Percentiles rank a stretch among this genome's conserved stretches.
phyloP scores from a whole-genome alignment of 2,797 vertebrate genomes.

The Oreochromis mossambicus region DNA sequence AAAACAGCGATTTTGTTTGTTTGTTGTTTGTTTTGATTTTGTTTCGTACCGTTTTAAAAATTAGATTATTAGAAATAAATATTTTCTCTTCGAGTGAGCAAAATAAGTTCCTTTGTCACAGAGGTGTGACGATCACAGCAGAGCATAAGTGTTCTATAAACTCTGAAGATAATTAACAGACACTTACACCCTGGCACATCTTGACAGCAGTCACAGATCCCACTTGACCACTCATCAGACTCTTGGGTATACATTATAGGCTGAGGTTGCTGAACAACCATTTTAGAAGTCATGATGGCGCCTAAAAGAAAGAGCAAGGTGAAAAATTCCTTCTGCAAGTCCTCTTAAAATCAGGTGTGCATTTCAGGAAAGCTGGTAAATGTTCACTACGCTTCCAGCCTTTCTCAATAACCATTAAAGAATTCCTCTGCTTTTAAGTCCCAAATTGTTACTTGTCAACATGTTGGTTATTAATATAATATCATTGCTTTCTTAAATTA shows the following conservation, averaged over 20 bases:
- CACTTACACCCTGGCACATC: constrained; percentile 42
- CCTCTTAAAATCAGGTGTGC: not conserved
- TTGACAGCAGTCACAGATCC: constrained; percentile 55
- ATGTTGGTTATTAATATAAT: not conserved
- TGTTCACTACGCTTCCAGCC: not conserved
- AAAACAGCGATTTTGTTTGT: not conserved
- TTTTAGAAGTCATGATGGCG: constrained; percentile 28
- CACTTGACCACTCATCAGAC: constrained; percentile 38
- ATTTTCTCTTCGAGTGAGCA: not conserved
- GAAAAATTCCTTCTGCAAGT: not conserved
- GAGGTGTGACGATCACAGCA: not conserved
- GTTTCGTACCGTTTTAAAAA: not conserved
- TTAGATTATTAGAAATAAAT: not conserved
- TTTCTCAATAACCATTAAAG: not conserved
- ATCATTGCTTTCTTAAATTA: not conserved
- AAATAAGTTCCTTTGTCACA: not conserved
- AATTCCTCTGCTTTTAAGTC: not conserved
- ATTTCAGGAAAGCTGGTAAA: not conserved
- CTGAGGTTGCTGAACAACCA: constrained; percentile 48
- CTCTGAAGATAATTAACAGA: not conserved
- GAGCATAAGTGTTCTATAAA: not conserved
- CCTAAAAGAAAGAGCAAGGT: not conserved
- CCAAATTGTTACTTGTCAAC: not conserved
- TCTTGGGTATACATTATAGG: not conserved
- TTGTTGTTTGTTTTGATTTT: not conserved